phyloP scores from a whole-genome alignment of 1,140 invertebrate genomes.

The Scaptodrosophila lebanonensis region DNA sequence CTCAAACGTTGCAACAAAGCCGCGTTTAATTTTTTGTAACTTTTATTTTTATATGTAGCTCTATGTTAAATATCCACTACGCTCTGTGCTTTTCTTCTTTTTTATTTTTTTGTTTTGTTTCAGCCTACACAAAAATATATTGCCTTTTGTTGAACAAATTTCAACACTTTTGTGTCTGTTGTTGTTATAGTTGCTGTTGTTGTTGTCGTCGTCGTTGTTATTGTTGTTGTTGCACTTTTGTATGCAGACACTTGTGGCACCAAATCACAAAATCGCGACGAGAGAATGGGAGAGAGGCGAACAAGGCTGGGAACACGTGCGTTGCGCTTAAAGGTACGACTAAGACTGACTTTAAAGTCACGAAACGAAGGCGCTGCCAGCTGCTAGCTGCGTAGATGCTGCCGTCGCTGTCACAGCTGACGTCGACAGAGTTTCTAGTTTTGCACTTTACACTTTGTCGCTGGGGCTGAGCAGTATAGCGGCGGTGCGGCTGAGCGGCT shows the following conservation, averaged over 20 bases:
- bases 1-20: constrained; percentile 4
- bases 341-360: constrained; percentile 67
- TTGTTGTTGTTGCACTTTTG: constrained; percentile 7
- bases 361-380: constrained; percentile 32
- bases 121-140: neutral
- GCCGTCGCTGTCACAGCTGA: constrained; percentile 19
- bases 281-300: constrained; percentile 15
- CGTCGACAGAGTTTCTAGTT: constrained; percentile 30
- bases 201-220: constrained; percentile 21
- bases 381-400: constrained; percentile 37
- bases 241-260: constrained; percentile 7
- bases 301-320: constrained; percentile 48
- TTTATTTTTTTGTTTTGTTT: too few species aligned
- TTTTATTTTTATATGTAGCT: neutral
- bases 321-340: constrained; percentile 58
- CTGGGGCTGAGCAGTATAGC: constrained; percentile 7
- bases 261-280: constrained; percentile 17
- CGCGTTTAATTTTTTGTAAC: neutral
- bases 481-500: constrained; percentile 2
- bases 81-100: neutral
- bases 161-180: constrained; percentile 20
- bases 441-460: constrained; percentile 73
- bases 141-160: neutral
- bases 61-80: constrained; percentile 7
- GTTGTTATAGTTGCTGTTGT: constrained; percentile 14